These are phyloP conservation scores for Ceratina australensis DNA, from an alignment of 1,140 invertebrate genomes.

Conservation along the genomic window DNA sequence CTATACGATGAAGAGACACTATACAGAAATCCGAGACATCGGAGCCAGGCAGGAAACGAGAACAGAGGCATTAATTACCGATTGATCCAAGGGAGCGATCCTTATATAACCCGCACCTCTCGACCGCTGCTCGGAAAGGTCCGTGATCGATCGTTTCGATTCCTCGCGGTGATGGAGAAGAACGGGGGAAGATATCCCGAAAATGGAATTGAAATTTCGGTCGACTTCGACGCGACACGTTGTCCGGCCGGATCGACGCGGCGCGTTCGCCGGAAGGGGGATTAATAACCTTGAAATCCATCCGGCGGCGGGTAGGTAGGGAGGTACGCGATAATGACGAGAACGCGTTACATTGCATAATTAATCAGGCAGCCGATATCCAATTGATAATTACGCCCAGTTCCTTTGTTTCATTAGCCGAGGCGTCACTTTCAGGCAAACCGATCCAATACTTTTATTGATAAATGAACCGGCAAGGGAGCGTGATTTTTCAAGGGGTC, in stretches of 20 bases:
- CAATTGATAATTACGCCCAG: constrained; percentile 27
- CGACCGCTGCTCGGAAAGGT: not conserved
- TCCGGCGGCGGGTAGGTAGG: not conserved
- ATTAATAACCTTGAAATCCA: constrained; percentile 47
- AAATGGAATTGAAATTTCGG: constrained; percentile 9
- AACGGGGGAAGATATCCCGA: constrained; percentile 31
- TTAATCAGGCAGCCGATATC: constrained; percentile 40
- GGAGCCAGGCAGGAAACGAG: constrained; percentile 22
- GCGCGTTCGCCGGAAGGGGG: not conserved
- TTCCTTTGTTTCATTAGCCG: constrained; percentile 36
- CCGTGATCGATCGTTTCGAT: constrained; percentile 27
- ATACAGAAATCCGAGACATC: constrained; percentile 44
- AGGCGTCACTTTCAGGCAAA: constrained; percentile 27
- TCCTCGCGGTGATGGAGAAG: not conserved
- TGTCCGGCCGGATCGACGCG: constrained; percentile 11
- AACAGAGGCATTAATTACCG: constrained; percentile 42
- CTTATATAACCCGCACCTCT: not conserved
- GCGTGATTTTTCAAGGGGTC: constrained; percentile 27
- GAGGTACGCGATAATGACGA: not conserved
- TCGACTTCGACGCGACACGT: not conserved
- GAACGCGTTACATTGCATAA: constrained; percentile 39
- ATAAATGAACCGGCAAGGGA: constrained; percentile 28
- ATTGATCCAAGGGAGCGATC: constrained; percentile 26
- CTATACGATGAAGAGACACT: constrained; percentile 28
- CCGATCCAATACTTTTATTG: constrained; percentile 45